A percentile compares a stretch with the other conserved stretches of the same genome.
phyloP scores from a whole-genome alignment of 2,888 invertebrate genomes.

The Leistus spinibarbis region DNA sequence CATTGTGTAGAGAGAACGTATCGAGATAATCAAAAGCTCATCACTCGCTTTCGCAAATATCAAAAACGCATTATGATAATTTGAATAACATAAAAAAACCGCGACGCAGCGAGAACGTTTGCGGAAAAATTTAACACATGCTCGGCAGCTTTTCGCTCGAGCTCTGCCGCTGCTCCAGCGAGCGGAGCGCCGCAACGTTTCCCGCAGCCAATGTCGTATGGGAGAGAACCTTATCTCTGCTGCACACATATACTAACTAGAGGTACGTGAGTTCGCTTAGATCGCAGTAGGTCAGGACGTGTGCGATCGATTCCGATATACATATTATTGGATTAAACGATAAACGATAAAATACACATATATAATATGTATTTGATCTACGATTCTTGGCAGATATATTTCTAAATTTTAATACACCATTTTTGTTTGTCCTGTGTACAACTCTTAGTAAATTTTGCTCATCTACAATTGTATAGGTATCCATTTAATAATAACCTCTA shows the following conservation, averaged over 20 bases:
- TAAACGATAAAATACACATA: neutral
- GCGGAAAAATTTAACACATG: constrained; percentile 31
- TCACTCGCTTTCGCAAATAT: constrained; percentile 31
- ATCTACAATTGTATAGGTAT: no score
- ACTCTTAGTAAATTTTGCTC: no score
- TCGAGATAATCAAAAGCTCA: constrained; percentile 33
- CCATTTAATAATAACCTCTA: no score
- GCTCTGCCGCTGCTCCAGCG: neutral
- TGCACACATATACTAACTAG: neutral
- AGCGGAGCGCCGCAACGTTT: neutral
- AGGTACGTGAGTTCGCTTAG: neutral
- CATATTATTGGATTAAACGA: neutral
- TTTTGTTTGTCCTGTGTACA: no score
- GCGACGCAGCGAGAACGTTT: constrained; percentile 12
- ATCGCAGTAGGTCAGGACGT: neutral
- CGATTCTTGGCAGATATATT: no score
- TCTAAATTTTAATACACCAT: no score
- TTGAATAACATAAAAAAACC: constrained; percentile 28
- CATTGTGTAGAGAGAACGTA: constrained; percentile 4
- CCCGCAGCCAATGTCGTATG: neutral
- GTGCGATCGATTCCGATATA: neutral
- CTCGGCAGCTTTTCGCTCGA: neutral
- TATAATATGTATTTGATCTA: neutral
- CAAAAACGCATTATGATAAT: constrained; percentile 38
- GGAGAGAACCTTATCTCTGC: neutral